Evolutionary conservation across 2,888 invertebrate species (phyloP).

Genomic region (Dasypolia templi): DNA sequence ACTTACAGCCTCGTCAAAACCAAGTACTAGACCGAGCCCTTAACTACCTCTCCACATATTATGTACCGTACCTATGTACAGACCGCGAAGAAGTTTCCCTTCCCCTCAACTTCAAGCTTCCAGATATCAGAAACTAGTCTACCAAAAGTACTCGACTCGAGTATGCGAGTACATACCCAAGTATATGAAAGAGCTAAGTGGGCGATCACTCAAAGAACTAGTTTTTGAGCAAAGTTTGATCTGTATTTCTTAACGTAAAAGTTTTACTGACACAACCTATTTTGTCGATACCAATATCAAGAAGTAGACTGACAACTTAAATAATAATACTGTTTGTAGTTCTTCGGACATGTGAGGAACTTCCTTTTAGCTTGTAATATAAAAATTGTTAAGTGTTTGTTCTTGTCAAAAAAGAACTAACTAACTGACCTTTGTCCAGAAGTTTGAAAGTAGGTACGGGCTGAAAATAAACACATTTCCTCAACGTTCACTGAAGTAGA

Average conservation of each 20-base stretch:
- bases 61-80: constrained; percentile 16
- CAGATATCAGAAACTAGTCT: constrained; percentile 65
- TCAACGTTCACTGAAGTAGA: neutral
- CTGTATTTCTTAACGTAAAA: constrained; percentile 45
- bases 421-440: neutral
- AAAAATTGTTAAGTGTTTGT: constrained; percentile 26
- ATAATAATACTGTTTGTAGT: constrained; percentile 52
- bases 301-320: constrained; percentile 39
- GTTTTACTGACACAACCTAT: constrained; percentile 41
- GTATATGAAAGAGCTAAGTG: constrained; percentile 37
- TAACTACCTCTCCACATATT: constrained; percentile 31
- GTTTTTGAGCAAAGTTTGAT: constrained; percentile 54
- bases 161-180: constrained; percentile 41
- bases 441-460: neutral
- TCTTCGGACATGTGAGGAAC: constrained; percentile 11
- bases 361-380: constrained; percentile 19
- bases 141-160: constrained; percentile 55
- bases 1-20: constrained; percentile 24
- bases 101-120: constrained; percentile 49
- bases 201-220: constrained; percentile 50
- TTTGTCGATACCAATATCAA: constrained; percentile 40
- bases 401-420: constrained; percentile 6
- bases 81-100: constrained; percentile 40
- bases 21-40: constrained; percentile 25
- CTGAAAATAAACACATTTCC: neutral